Conservation (phyloP, 2,113 vertebrate genomes). For the Siniperca knerii region DNA sequence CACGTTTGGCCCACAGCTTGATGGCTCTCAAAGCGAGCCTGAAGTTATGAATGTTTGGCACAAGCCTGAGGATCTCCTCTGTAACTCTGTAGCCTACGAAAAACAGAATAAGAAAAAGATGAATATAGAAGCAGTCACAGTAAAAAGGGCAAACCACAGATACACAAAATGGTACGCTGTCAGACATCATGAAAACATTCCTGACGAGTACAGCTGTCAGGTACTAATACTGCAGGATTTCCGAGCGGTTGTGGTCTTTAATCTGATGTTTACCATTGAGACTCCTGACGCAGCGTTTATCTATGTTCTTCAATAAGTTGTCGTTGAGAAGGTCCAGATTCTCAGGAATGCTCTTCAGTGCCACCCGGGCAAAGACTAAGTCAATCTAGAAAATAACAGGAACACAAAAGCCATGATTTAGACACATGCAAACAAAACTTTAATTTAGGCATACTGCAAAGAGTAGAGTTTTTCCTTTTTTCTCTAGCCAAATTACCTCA, state of each 20-base stretch:
- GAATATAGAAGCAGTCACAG: not conserved
- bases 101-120: not conserved
- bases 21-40: slow-evolving; percentile 81
- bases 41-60: too few species aligned
- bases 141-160: not conserved
- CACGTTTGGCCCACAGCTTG: slow-evolving; percentile 96
- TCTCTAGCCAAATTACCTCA: slow-evolving; percentile 83
- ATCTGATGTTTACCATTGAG: slow-evolving; percentile 87
- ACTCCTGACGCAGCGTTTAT: slow-evolving; percentile 92
- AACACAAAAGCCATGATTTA: not conserved
- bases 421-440: not conserved
- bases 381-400: slow-evolving; percentile 88
- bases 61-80: slow-evolving; percentile 55
- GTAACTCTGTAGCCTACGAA: slow-evolving; percentile 93
- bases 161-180: not conserved
- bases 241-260: not conserved
- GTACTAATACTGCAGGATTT: not conserved
- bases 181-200: not conserved
- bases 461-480: not conserved
- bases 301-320: slow-evolving; percentile 89
- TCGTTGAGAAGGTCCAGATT: slow-evolving; percentile 91
- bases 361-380: slow-evolving; percentile 93
- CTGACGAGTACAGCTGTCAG: not conserved
- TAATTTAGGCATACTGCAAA: not conserved
- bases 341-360: slow-evolving; percentile 90